Percentiles rank a stretch among this genome's conserved stretches.
Conservation (phyloP, 2,113 vertebrate genomes). For the Bufo gargarizans region DNA sequence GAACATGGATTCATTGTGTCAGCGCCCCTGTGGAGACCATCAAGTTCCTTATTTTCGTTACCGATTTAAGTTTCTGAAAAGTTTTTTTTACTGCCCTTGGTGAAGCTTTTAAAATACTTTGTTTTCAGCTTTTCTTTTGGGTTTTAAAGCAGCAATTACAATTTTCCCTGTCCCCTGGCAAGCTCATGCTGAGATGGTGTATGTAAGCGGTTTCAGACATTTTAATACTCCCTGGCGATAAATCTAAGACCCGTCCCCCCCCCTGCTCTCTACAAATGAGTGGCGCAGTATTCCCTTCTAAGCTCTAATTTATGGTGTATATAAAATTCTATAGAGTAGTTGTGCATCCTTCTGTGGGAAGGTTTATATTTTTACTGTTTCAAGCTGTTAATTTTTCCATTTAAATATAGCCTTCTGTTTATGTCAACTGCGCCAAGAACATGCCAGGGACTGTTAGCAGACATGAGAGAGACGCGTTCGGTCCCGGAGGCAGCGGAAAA, state of each 20-base stretch:
- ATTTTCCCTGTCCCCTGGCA: constrained; percentile 70
- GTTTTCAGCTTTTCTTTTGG: constrained; percentile 68
- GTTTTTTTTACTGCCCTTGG: constrained; percentile 69
- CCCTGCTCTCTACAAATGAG: constrained; percentile 58
- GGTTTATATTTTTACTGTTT: constrained; percentile 67
- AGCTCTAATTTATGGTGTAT: constrained; percentile 69
- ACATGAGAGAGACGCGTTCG: constrained; percentile 40
- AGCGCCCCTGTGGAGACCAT: constrained; percentile 2
- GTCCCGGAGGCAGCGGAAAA: constrained; percentile 22
- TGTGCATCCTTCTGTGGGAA: constrained; percentile 68
- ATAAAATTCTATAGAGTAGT: constrained; percentile 70
- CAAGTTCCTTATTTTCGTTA: background rate
- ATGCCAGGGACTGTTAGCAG: constrained; percentile 50
- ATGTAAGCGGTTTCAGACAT: constrained; percentile 71
- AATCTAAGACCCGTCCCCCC: constrained; percentile 63
- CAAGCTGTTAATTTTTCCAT: constrained; percentile 68
- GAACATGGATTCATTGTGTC: background rate
- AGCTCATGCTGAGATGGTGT: constrained; percentile 68
- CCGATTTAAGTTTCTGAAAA: constrained; percentile 21
- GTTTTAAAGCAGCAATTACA: constrained; percentile 73
- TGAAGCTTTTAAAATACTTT: constrained; percentile 69
- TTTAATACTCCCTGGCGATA: constrained; percentile 70
- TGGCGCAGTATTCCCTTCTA: constrained; percentile 63
- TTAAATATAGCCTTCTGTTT: constrained; percentile 68
- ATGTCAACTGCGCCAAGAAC: constrained; percentile 52